Evolutionary conservation across 2,113 vertebrate genomes (phyloP).

Genomic region (Bombycilla garrulus): DNA sequence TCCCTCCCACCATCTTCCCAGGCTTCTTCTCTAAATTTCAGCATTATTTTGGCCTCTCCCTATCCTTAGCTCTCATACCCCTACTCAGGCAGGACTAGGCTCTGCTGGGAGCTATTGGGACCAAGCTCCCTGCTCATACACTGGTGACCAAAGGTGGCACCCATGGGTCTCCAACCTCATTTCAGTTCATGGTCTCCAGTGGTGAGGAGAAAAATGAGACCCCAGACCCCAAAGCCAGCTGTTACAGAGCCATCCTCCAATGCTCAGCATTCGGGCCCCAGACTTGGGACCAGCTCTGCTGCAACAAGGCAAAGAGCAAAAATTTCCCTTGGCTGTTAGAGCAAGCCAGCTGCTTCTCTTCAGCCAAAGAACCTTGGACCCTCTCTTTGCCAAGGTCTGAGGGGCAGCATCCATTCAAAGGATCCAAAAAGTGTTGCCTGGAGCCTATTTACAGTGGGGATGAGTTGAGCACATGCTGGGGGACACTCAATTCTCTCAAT

Average conservation of each 20-base stretch:
- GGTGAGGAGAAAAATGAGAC: neutral
- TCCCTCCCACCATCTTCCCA: neutral
- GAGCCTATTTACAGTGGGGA: fast-evolving
- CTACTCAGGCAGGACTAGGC: neutral
- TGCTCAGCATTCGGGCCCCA: neutral
- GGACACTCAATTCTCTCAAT: neutral
- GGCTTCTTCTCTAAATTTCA: neutral
- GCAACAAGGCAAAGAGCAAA: neutral
- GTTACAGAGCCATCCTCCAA: neutral
- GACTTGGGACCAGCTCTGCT: neutral
- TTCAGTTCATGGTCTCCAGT: fast-evolving
- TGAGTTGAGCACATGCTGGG: fast-evolving
- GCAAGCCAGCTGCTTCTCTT: neutral
- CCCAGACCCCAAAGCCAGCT: neutral
- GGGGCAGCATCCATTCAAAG: neutral
- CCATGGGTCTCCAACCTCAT: neutral
- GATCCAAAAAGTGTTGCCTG: neutral
- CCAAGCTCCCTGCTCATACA: neutral
- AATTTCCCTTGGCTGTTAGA: neutral
- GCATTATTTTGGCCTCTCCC: neutral
- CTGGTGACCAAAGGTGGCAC: neutral
- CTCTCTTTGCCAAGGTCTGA: neutral
- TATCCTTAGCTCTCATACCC: fast-evolving
- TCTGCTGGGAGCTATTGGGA: neutral
- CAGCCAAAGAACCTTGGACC: neutral